Base-by-base conservation (phyloP, 2,113 vertebrate genomes). In the Pteronura brasiliensis region DNA sequence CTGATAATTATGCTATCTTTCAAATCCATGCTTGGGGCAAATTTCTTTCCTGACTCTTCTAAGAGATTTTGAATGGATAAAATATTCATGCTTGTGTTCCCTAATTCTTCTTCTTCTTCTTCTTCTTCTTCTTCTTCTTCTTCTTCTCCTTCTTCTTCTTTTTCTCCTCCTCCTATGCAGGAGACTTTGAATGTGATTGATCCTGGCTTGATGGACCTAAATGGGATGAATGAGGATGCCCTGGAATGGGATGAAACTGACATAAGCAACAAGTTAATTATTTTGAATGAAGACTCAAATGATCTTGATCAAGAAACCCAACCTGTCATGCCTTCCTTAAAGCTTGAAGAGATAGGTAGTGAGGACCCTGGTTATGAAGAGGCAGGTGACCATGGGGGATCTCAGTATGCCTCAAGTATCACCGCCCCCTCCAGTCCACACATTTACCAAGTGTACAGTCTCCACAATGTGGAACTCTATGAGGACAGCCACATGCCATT, bases 201-300 rank as follows among this genome's bases (percentile, higher is more conserved):
- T 97, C 99, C 99, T 7, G 99, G 99, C 61, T 98, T 99, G 67
- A 99, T 99, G 97, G 99, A 99, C 96, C 98, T 99, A 90, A 99
- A 98, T 95, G 99, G 98, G 81, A 96, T 98, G 36, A 98, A 83
- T 39, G 99, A 99, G 84, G 99, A 99, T 97, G 99, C 99, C 57
- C 99, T 99, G 97, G 99, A 99, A 98, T 99, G 99, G 99, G 99
- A 99, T 95, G 99, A 99, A 97, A 99, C 99, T 4, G 99, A 99
- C 88, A 99, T 99, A 98, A 99, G 98, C 97, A 99, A 99, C 95
- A 99, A 99, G 63, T 92, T 99, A 98, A 99, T 99, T 93, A 99
- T 99, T 98, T 97, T 99, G 69, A 98, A 99, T 52, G 96, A 99
- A 93, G 99, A 99, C 36, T 96, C 98, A 55, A 98, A 81, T 96